Conservation (phyloP, 2,888 invertebrate genomes). For the Priocnemis perturbator region DNA sequence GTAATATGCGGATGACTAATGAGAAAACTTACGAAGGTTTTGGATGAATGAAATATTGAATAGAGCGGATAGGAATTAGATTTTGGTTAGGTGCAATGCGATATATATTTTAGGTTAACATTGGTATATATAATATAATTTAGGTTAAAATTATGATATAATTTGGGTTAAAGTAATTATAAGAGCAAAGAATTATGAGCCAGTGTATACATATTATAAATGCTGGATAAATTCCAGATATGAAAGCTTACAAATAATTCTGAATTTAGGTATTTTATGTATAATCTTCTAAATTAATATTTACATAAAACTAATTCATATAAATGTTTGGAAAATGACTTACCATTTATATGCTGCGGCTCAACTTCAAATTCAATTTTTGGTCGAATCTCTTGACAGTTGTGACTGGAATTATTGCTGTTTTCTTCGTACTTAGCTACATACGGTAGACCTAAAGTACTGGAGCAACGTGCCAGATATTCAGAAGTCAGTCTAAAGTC, state of each 20-base stretch:
- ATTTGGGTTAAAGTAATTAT: too few relatives aligned
- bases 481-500: constrained; percentile 72
- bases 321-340: constrained; percentile 10
- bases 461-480: constrained; percentile 70
- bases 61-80: too few relatives aligned
- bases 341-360: constrained; percentile 70
- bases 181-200: too few relatives aligned
- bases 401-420: constrained; percentile 61
- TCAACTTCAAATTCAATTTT: constrained; percentile 69
- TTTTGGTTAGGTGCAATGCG: too few relatives aligned
- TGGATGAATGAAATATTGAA: too few relatives aligned
- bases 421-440: constrained; percentile 67
- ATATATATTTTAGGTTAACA: too few relatives aligned
- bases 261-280: background rate
- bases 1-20: too few relatives aligned
- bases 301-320: background rate
- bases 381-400: constrained; percentile 61
- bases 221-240: background rate
- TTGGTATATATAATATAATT: too few relatives aligned
- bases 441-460: constrained; percentile 68
- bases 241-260: background rate
- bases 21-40: too few relatives aligned
- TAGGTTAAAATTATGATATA: too few relatives aligned
- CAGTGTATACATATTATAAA: too few relatives aligned
- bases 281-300: background rate